Base-by-base conservation (phyloP, 1,140 invertebrate genomes). In the Drosophila oshimai region DNA sequence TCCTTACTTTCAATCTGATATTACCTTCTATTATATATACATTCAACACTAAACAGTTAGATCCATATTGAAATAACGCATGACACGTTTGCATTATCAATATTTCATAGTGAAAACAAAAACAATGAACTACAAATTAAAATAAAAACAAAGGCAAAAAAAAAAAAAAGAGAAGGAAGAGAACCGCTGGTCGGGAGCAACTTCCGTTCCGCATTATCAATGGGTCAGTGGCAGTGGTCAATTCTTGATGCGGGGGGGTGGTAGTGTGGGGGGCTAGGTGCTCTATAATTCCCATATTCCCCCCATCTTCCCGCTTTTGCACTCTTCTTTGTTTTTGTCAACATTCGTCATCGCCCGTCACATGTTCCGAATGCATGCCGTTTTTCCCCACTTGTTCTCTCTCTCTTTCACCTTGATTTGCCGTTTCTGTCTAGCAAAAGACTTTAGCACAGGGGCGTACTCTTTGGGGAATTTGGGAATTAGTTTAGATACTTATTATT, bases 141-240 rank as follows among this genome's bases (percentile, higher is more conserved):
- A 65, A 49, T 13, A 24, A 50, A 65, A 65, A 50, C 54, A 62
- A 62, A 45, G 18, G 20, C 10, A 53, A 31, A 53, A 47, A 12
- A 13, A 0, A 17, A 12, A 26, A 12, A 20, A 49, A 31, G 7
- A 29, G n/a, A 49, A 31, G 7, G 20, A n/a, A 3, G n/a, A 24
- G 37, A 47, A 24, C 29, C 31, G 28, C 50, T 50, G 24, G 20
- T 46, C 31, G 31, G 34, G 41, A 53, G 45, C 36, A 70, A 70
- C 79, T 83, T 83, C 79, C 79, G 79, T 50, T 83, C 31, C 62
- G 79, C 74, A 76, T 81, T 81, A 81, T 79, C 76, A 79, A 72
- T 83, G 54, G 79, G 78, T 83, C 78, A 80, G 69, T 73, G 47
- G 68, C 69, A 73, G 68, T 73, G 68, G 68, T 73, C 69, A 73